phyloP scores from a whole-genome alignment of 2,797 vertebrate species.

The Anguilla pacifica region DNA sequence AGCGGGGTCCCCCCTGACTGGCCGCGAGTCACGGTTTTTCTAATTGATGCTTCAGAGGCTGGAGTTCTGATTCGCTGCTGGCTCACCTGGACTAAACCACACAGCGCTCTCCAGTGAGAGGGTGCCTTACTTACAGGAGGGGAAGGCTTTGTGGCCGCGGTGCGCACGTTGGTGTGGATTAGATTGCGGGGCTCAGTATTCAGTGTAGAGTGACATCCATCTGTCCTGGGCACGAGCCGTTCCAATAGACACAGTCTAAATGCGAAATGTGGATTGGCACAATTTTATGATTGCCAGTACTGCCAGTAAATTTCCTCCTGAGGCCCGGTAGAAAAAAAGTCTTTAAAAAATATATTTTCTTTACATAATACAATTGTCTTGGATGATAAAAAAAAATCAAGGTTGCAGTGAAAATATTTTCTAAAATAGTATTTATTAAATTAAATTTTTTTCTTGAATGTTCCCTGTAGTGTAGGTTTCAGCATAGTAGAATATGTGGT shows the following conservation, averaged over 20 bases:
- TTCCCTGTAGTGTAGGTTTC: too few species aligned
- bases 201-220: neutral
- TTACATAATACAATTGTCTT: too few species aligned
- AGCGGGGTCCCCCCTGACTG: neutral
- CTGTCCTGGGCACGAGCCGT: neutral
- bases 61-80: neutral
- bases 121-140: too few species aligned
- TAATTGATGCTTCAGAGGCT: neutral
- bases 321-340: too few species aligned
- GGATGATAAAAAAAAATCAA: too few species aligned
- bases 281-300: neutral
- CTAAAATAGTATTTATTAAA: too few species aligned
- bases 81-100: neutral
- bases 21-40: neutral
- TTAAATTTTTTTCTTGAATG: too few species aligned
- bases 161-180: neutral
- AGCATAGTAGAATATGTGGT: too few species aligned
- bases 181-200: neutral
- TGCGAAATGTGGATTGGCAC: neutral
- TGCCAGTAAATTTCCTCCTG: neutral
- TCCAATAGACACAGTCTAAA: neutral
- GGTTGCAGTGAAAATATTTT: too few species aligned
- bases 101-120: neutral
- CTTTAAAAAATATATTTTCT: too few species aligned
- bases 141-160: too few species aligned